Percentiles rank a stretch among this genome's conserved stretches.
Evolutionary conservation across 2,113 vertebrate species (phyloP).

Genomic region (Limnothrissa miodon): DNA sequence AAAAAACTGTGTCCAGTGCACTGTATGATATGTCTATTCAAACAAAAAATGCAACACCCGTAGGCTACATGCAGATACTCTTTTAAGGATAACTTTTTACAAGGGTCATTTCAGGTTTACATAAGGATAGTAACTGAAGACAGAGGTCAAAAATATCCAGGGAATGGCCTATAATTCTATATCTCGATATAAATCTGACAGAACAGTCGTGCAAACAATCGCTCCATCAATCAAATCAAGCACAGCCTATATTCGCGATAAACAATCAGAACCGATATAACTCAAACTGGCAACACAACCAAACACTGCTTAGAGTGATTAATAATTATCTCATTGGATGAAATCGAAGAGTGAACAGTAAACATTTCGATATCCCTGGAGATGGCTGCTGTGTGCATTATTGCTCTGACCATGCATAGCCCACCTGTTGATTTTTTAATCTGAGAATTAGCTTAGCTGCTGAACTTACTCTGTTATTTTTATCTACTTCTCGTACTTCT

Average conservation of each 20-base stretch:
- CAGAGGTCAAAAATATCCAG: background rate
- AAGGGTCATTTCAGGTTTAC: background rate
- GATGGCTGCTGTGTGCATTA: too few relatives aligned
- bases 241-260: too few relatives aligned
- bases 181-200: too few relatives aligned
- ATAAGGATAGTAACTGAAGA: background rate
- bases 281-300: too few relatives aligned
- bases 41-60: background rate
- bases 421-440: background rate
- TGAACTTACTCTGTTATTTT: conserved; percentile 84
- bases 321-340: background rate
- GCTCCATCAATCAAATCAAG: too few relatives aligned
- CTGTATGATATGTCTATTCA: background rate
- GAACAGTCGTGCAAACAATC: too few relatives aligned
- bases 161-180: too few relatives aligned
- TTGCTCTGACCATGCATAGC: background rate
- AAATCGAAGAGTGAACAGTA: background rate
- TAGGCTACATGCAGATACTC: too few relatives aligned
- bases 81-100: too few relatives aligned
- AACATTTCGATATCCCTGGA: background rate
- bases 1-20: background rate
- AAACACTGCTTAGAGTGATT: background rate
- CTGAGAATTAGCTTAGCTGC: background rate
- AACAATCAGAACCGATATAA: too few relatives aligned
- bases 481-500: conserved; percentile 84